phyloP scores from a whole-genome alignment of 1,140 invertebrate genomes.

The Apis dorsata region DNA sequence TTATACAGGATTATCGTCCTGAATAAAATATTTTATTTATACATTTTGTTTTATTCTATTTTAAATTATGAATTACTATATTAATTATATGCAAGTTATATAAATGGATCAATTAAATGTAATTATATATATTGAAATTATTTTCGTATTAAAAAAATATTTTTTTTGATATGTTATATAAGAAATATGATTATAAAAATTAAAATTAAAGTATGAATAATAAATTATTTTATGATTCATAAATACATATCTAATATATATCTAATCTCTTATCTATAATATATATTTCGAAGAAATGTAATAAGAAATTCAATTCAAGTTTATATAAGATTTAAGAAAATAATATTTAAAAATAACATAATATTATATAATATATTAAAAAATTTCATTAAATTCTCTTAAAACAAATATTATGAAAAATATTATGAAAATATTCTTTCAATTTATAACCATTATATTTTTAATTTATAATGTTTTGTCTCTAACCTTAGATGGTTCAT shows the following conservation, averaged over 20 bases:
- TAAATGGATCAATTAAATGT: background rate
- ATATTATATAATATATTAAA: background rate
- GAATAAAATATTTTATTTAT: constrained; percentile 46
- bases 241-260: too few relatives aligned
- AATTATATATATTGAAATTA: background rate
- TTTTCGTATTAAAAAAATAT: background rate
- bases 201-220: background rate
- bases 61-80: background rate
- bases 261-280: too few relatives aligned
- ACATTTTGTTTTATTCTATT: background rate
- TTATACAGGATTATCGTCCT: constrained; percentile 38
- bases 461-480: constrained; percentile 27
- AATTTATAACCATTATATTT: background rate
- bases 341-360: background rate
- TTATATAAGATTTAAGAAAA: constrained; percentile 5
- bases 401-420: constrained; percentile 21
- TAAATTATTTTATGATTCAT: background rate
- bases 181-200: background rate
- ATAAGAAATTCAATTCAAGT: constrained; percentile 11
- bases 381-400: background rate
- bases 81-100: background rate
- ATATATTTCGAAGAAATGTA: background rate
- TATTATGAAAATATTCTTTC: constrained; percentile 7
- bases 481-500: constrained; percentile 62
- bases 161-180: background rate